Evolutionary conservation across 2,113 vertebrate species (phyloP).

Genomic region (Pelodiscus sinensis): DNA sequence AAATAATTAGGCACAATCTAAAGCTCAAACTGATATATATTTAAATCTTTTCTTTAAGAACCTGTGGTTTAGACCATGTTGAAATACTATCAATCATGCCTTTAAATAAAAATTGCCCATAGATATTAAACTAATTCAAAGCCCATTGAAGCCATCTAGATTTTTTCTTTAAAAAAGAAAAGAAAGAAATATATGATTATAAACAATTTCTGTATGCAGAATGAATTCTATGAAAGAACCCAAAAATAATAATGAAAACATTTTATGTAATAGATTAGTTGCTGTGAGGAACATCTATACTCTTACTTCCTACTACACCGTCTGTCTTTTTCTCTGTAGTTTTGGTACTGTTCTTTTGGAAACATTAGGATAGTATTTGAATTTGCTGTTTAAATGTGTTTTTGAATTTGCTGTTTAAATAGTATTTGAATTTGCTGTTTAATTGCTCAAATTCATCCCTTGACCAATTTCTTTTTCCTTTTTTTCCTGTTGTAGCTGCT

Average conservation of each 20-base stretch:
- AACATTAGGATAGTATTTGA: neutral
- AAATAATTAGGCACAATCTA: conserved; percentile 48
- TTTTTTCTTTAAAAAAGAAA: conserved; percentile 15
- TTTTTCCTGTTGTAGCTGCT: neutral
- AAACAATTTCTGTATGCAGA: neutral
- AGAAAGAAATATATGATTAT: conserved; percentile 22
- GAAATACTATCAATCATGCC: neutral
- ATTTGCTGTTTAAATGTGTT: neutral
- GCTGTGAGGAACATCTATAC: neutral
- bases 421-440: no score
- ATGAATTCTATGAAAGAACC: neutral
- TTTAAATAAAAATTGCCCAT: neutral
- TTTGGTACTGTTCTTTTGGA: neutral
- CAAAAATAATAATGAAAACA: neutral
- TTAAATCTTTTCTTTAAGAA: conserved; percentile 56
- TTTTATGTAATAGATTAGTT: neutral
- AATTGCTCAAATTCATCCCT: neutral
- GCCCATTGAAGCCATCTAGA: neutral
- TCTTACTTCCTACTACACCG: neutral
- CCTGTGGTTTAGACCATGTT: conserved; percentile 14
- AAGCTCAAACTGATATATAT: conserved; percentile 34
- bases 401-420: neutral
- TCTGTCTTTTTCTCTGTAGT: neutral
- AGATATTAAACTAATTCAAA: neutral
- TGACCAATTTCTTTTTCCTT: neutral